Conservation (phyloP, 1,140 invertebrate species). For the Drosophila micromelanica region DNA sequence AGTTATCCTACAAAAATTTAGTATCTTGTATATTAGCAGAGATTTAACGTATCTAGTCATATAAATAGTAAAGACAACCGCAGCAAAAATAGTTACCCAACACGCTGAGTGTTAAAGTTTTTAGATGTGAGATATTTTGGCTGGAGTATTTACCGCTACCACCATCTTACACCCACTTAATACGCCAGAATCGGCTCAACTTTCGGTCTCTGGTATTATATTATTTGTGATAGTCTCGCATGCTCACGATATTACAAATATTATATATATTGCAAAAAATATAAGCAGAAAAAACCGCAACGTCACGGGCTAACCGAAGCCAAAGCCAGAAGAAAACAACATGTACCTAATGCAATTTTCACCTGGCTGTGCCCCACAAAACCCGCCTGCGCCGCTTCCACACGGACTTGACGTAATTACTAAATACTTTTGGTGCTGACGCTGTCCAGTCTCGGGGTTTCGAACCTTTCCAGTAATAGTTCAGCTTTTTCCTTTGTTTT, state of each 20-base stretch:
- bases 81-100: not conserved
- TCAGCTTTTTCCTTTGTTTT: slow-evolving; percentile 47
- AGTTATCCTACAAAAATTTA: no score
- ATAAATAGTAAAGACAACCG: no score
- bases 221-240: slow-evolving; percentile 31
- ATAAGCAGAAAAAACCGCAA: not conserved
- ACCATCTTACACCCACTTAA: not conserved
- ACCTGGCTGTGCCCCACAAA: slow-evolving; percentile 39
- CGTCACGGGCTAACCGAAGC: slow-evolving; percentile 18
- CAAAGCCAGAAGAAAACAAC: slow-evolving; percentile 7
- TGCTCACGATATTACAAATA: slow-evolving; percentile 28
- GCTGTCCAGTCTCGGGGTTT: slow-evolving; percentile 43
- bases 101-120: slow-evolving; percentile 4
- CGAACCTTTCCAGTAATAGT: slow-evolving; percentile 21
- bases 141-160: not conserved
- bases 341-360: slow-evolving; percentile 75
- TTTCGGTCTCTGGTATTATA: slow-evolving; percentile 3
- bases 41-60: no score
- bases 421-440: slow-evolving; percentile 74
- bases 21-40: no score
- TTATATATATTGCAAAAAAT: no score
- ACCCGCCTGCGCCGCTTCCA: not conserved
- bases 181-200: slow-evolving; percentile 12
- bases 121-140: not conserved
- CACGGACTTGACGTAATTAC: slow-evolving; percentile 71